Conservation (phyloP, 2,888 invertebrate genomes). For the Kuschelorhynchus macadamiae region DNA sequence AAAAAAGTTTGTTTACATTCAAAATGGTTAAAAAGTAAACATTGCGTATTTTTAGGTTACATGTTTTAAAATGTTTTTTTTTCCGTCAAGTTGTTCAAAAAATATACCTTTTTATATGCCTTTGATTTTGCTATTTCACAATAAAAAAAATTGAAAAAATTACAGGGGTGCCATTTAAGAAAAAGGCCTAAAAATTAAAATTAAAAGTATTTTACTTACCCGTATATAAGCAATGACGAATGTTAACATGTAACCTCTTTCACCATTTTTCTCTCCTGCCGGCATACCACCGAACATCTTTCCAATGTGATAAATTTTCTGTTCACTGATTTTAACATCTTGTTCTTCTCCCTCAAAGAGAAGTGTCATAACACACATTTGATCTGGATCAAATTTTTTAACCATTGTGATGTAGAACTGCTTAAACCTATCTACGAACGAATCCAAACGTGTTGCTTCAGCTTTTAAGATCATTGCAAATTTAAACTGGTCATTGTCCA, state of each 20-base stretch:
- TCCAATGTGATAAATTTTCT: conserved; percentile 85
- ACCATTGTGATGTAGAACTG: conserved; percentile 89
- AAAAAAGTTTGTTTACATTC: too few species aligned
- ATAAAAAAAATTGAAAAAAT: too few species aligned
- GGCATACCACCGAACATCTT: conserved; percentile 84
- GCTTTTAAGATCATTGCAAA: conserved; percentile 88
- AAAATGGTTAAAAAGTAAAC: too few species aligned
- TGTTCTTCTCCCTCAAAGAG: conserved; percentile 88
- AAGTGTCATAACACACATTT: conserved; percentile 92
- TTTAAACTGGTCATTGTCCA: conserved; percentile 98
- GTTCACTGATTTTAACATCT: conserved; percentile 84
- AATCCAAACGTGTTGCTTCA: conserved; percentile 74
- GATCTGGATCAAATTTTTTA: conserved; percentile 85
- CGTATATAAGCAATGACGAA: conserved; percentile 98
- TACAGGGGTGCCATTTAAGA: too few species aligned
- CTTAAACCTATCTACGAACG: conserved; percentile 85
- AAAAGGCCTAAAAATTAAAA: background rate
- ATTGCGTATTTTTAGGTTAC: too few species aligned
- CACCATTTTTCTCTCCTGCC: conserved; percentile 94
- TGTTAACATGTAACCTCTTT: conserved; percentile 95
- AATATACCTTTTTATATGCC: too few species aligned
- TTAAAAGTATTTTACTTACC: conserved; percentile 72
- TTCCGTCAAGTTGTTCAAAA: too few species aligned
- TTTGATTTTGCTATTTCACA: too few species aligned
- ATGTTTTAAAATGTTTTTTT: too few species aligned